Evolutionary conservation across 2,113 vertebrate genomes (phyloP), one percentile per base, ranked within the genome.

Genomic region (Syngnathus typhle): DNA sequence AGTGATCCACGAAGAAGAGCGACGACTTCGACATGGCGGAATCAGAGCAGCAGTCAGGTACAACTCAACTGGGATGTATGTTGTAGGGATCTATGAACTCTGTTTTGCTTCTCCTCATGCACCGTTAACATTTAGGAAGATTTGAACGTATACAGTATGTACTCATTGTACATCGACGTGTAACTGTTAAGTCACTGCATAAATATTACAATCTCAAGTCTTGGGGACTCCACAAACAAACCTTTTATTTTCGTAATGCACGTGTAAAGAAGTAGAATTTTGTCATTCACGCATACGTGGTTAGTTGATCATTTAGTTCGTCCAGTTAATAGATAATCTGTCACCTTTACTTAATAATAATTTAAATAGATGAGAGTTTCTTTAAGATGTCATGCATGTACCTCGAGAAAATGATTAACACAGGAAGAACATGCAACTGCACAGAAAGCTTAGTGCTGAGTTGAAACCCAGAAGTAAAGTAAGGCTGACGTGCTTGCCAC

Each of bases 11-110:
- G 82, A 83, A 81, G 84, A 81, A 79, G 74, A 75, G 0, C 1
- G 43, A 21, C 5, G 32, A n/a, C 21, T 1, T 69, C 71, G 44
- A 65, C 69, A 88, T 88, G 87, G 87, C 87, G 81, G 87, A 88
- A 78, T 67, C 74, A 32, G 73, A 77, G 2, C 69, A 75, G 60
- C 82, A 75, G 62, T 60, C 82, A 85, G 85, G 87, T 88, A 88
- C 82, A 62, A 16, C 43, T 56, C 4, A 11, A 10, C 13, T n/a
- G 21, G 27, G 58, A 41, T n/a, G 27, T 65, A 19, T 65, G 37
- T 37, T 51, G 32, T 54, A 1, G 15, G 10, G 27, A 1, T 15
- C 2, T 13, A 0, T 11, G 36, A 39, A 1, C 39, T 67, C 4
- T 62, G 6, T 19, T 0, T 52, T 3, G 19, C 41, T 9, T 39